These are phyloP conservation scores for Stenodema calcarata DNA, from an alignment of 2,888 invertebrate species.

Conservation along the genomic window DNA sequence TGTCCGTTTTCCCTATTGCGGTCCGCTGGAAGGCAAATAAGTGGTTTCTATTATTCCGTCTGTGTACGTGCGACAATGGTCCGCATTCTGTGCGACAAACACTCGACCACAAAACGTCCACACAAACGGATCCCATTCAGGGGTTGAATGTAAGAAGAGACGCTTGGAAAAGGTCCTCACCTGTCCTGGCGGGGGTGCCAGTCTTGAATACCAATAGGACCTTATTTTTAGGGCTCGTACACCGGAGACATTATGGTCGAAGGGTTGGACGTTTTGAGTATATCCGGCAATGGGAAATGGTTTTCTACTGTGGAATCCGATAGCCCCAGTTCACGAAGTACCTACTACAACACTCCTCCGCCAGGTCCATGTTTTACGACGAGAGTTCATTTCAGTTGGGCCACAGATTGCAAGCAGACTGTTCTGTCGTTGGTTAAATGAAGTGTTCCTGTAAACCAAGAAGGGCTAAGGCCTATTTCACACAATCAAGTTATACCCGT, in stretches of 20 bases:
- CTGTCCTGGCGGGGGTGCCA: background rate
- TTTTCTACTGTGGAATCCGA: background rate
- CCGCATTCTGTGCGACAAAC: background rate
- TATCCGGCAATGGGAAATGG: background rate
- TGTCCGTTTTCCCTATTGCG: background rate
- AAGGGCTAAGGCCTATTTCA: too few species aligned
- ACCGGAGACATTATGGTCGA: background rate
- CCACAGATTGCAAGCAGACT: too few species aligned
- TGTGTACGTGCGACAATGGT: background rate
- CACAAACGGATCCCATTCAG: background rate
- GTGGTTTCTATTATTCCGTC: conserved; percentile 23
- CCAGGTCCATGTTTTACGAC: too few species aligned
- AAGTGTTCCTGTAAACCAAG: too few species aligned
- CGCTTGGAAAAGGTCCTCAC: background rate
- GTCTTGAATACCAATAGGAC: background rate
- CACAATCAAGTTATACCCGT: too few species aligned
- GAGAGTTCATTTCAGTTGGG: too few species aligned
- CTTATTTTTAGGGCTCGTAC: background rate
- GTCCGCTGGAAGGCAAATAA: conserved; percentile 11
- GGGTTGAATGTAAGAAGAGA: background rate
- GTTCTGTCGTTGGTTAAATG: too few species aligned
- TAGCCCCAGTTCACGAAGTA: background rate
- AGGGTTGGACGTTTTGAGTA: background rate
- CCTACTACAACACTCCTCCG: background rate
- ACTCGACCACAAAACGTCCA: conserved; percentile 12